Evolutionary conservation across 2,113 vertebrate genomes (phyloP).

Genomic region (Machaerirhynchus nigripectus): DNA sequence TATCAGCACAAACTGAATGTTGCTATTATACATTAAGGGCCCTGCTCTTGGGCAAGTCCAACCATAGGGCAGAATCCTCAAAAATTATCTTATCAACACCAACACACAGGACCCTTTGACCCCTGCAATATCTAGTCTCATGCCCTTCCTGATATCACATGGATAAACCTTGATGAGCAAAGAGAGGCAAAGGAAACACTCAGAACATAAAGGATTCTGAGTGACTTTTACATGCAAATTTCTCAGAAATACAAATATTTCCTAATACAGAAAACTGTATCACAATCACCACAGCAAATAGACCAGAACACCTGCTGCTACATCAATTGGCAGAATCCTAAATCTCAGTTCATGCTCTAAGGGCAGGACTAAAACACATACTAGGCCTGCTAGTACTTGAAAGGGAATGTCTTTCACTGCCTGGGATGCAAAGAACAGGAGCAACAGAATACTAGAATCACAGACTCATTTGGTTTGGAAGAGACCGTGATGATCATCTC

Average conservation of each 20-base stretch:
- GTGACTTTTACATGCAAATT: neutral
- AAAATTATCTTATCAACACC: neutral
- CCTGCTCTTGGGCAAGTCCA: neutral
- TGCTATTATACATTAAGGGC: neutral
- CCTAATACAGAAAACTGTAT: neutral
- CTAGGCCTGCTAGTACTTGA: neutral
- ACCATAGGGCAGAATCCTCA: neutral
- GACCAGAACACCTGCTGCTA: neutral
- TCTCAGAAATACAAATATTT: neutral
- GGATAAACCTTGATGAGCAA: neutral
- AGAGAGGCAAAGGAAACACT: neutral
- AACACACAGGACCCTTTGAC: rapidly evolving
- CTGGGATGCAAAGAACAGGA: neutral
- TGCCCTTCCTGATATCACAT: neutral
- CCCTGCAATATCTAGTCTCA: neutral
- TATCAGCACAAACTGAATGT: slow-evolving; percentile 23
- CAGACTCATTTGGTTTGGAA: neutral
- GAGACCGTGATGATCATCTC: neutral
- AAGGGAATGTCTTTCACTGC: neutral
- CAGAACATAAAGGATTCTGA: neutral
- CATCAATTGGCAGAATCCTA: neutral
- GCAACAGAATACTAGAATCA: rapidly evolving
- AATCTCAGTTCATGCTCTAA: neutral
- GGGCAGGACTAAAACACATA: neutral
- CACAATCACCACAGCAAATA: neutral